phyloP scores from a whole-genome alignment of 2,113 vertebrate genomes.

The Phoenicopterus ruber region DNA sequence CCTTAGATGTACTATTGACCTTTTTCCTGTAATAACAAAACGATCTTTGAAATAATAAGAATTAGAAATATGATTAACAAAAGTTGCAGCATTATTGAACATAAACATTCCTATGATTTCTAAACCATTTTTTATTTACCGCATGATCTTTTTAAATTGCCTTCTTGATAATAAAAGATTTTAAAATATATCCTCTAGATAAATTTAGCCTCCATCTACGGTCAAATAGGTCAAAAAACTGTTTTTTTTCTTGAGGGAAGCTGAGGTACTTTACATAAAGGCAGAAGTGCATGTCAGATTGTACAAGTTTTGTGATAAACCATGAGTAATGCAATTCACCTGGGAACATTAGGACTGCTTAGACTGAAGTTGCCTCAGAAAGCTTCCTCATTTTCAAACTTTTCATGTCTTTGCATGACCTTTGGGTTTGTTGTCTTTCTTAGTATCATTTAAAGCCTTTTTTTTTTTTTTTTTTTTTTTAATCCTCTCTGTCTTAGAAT shows the following conservation, averaged over 20 bases:
- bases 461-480: background rate
- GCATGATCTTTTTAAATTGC: background rate
- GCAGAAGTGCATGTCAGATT: background rate
- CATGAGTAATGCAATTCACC: background rate
- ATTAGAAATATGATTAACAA: background rate
- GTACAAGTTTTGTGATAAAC: background rate
- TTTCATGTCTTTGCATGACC: background rate
- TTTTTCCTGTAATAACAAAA: background rate
- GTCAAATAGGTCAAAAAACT: background rate
- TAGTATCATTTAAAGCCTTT: background rate
- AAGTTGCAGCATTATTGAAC: background rate
- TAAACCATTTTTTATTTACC: background rate
- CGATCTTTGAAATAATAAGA: background rate
- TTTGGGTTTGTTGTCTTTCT: background rate
- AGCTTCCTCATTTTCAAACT: background rate
- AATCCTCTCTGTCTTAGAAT: background rate
- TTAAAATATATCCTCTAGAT: background rate
- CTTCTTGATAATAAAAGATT: background rate
- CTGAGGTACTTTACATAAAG: background rate
- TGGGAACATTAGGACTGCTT: background rate
- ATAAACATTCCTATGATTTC: background rate
- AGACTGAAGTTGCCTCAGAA: background rate
- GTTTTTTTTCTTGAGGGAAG: background rate
- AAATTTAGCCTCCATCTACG: background rate
- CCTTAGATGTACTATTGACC: background rate